Base-by-base conservation (phyloP, 1,140 invertebrate species). In the Limonius californicus region DNA sequence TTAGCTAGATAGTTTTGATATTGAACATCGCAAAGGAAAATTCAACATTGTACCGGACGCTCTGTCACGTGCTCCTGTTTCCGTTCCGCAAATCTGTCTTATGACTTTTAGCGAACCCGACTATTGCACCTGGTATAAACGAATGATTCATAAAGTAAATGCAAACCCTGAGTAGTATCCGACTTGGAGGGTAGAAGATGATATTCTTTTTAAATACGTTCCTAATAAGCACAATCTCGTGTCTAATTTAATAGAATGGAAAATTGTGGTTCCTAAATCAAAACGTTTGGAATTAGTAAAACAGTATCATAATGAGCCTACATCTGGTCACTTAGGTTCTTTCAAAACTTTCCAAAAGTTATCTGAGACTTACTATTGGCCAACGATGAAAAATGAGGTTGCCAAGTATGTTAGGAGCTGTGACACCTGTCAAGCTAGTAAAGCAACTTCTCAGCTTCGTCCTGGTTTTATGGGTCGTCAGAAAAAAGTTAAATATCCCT, bases 31-130 rank as follows among this genome's bases (percentile, higher is more conserved):
- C 2, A 71, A 70, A 53, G 76, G 77, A 1, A 67, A 57, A 11
- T 43, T 54, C 9, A 75, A 78, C 63, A 21, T 66, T 2, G 72
- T 75, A 0, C 69, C 76, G 18, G 76, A 79, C 65, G 69, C 72
- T 0, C 54, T 77, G 18, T 75, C 70, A 1, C 61, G 75, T 54
- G 50, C 35, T 2, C 35, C 35, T 12, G 8, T 39, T 11, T 3
- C 9, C 3, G 3, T 4, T 4, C 23, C 9, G 9, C 23, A 27
- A 4, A 27, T 3, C 2, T 12, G 7, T 2, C 35, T 9, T 12
- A 39, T 39, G n/a, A n/a, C n/a, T 11, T 14, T 39, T 39, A n/a
- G 8, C 35, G 8, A 14, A 39, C 2, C 3, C 7, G n/a, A 39
- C 35, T 39, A 9, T 39, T 39, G n/a, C 11, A 2, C n/a, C 8